Conservation (phyloP, 2,113 vertebrate genomes). For the Menura novaehollandiae region DNA sequence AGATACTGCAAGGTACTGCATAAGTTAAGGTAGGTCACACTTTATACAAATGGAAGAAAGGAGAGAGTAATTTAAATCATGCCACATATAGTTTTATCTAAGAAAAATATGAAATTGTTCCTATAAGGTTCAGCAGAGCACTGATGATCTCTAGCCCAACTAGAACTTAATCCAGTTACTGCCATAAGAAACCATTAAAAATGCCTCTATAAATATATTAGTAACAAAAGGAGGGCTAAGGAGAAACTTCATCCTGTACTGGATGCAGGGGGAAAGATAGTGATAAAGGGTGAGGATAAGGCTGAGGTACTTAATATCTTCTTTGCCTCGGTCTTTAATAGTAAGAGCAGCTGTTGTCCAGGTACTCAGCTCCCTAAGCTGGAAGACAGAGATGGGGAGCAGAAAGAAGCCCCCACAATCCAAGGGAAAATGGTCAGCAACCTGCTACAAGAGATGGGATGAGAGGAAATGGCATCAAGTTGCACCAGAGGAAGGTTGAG, state of each 20-base stretch:
- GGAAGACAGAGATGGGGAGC: not conserved
- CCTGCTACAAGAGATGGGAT: not conserved
- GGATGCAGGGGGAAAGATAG: not conserved
- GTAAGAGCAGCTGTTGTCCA: not conserved
- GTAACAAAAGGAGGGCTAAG: not conserved
- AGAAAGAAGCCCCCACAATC: not conserved
- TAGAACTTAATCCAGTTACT: not conserved
- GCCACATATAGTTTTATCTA: not conserved
- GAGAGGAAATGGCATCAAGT: not conserved
- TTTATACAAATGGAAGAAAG: not conserved
- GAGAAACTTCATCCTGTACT: not conserved
- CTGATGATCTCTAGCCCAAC: not conserved
- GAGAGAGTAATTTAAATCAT: not conserved
- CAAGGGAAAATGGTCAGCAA: not conserved
- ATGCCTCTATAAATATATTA: not conserved
- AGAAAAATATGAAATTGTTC: not conserved
- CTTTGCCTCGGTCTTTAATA: not conserved
- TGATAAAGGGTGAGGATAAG: not conserved
- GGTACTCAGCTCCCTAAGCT: not conserved
- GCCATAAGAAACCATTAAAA: not conserved
- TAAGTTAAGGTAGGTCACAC: constrained; percentile 21
- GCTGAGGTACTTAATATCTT: not conserved
- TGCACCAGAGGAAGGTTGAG: not conserved
- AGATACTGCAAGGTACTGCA: not conserved
- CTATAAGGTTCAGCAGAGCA: not conserved